phyloP scores from a whole-genome alignment of 2,113 vertebrate species.

The Dromas ardeola region DNA sequence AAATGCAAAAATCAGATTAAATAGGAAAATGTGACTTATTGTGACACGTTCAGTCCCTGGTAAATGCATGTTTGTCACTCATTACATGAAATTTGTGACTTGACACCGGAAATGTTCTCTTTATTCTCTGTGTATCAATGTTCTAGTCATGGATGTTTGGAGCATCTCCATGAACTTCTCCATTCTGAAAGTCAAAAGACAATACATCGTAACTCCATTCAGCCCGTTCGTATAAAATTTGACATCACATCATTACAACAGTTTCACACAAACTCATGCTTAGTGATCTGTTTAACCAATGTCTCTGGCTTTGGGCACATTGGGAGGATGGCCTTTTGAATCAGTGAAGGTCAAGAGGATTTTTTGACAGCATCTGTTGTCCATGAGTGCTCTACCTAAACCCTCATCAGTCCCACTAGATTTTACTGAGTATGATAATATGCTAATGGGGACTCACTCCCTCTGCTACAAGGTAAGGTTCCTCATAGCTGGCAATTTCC shows the following conservation, averaged over 20 bases:
- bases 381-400: neutral
- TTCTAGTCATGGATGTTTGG: neutral
- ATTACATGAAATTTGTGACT: neutral
- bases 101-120: neutral
- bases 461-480: neutral
- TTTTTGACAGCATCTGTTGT: neutral
- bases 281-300: neutral
- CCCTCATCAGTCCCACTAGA: neutral
- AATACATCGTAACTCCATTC: neutral
- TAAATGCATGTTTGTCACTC: neutral
- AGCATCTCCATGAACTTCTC: neutral
- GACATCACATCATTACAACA: neutral
- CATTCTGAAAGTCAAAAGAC: neutral
- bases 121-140: neutral
- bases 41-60: neutral
- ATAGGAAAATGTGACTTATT: neutral
- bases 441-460: neutral
- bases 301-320: neutral
- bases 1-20: neutral
- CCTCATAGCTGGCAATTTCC: neutral
- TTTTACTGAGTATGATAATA: neutral
- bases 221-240: neutral
- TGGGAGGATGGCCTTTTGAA: neutral
- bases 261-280: neutral
- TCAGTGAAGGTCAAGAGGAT: neutral